Evolutionary conservation across 1,140 invertebrate species (phyloP).

Genomic region (Listronotus bonariensis): DNA sequence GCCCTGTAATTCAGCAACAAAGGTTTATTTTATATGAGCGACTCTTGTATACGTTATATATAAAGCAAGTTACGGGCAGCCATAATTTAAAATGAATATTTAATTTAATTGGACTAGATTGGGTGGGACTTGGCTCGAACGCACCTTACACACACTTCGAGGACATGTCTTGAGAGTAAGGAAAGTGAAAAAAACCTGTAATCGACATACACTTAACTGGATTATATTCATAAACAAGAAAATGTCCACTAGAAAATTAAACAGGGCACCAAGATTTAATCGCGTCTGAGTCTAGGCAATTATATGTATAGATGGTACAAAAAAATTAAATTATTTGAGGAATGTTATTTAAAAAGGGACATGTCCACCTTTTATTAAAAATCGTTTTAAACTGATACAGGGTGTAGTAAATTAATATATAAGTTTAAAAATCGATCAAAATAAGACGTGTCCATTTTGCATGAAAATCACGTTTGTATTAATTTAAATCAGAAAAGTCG

Average conservation of each 20-base stretch:
- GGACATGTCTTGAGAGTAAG: slow-evolving; percentile 14
- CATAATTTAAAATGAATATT: slow-evolving; percentile 28
- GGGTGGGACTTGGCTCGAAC: slow-evolving; percentile 25
- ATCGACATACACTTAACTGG: slow-evolving; percentile 2
- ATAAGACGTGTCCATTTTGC: too few relatives aligned
- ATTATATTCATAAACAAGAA: slow-evolving; percentile 10
- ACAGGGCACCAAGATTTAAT: slow-evolving; percentile 1
- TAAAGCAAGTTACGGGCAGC: slow-evolving; percentile 9
- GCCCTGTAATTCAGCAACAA: slow-evolving; percentile 3
- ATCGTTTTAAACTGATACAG: too few relatives aligned
- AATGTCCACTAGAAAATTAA: not conserved
- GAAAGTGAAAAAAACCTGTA: slow-evolving; percentile 16
- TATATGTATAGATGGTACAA: too few relatives aligned
- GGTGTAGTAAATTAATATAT: too few relatives aligned
- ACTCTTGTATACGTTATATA: slow-evolving; percentile 10
- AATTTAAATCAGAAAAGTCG: too few relatives aligned
- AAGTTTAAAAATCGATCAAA: too few relatives aligned
- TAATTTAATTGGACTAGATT: slow-evolving; percentile 28
- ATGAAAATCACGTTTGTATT: too few relatives aligned
- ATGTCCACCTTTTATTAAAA: too few relatives aligned
- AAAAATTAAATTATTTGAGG: too few relatives aligned
- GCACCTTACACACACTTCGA: slow-evolving; percentile 16
- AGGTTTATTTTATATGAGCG: slow-evolving; percentile 10
- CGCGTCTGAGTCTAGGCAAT: too few relatives aligned
- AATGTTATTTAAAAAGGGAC: too few relatives aligned